phyloP scores from a whole-genome alignment of 2,888 invertebrate genomes.

The Orthonevra nobilis region DNA sequence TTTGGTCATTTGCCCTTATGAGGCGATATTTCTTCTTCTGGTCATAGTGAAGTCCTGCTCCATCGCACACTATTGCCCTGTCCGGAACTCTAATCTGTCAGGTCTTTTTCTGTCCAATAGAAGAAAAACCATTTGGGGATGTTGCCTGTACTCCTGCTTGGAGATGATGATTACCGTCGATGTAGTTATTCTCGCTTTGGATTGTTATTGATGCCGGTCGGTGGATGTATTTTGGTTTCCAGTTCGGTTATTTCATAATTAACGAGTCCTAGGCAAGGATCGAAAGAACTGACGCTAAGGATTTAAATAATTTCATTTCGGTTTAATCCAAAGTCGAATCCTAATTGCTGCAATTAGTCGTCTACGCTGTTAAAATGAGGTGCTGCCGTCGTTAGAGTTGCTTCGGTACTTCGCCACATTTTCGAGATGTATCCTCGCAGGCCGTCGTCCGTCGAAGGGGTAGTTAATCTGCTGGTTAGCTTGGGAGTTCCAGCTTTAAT shows the following conservation, averaged over 20 bases:
- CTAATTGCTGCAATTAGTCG: constrained; percentile 63
- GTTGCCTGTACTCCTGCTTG: neutral
- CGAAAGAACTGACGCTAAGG: constrained; percentile 25
- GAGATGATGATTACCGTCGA: neutral
- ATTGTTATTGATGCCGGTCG: constrained; percentile 22
- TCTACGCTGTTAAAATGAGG: constrained; percentile 25
- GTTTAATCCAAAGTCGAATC: constrained; percentile 58
- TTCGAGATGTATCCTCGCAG: neutral
- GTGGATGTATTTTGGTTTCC: constrained; percentile 43
- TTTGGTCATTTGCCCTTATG: constrained; percentile 30
- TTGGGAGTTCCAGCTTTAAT: constrained; percentile 9
- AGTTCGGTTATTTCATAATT: constrained; percentile 63
- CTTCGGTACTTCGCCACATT: constrained; percentile 11
- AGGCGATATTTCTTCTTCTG: constrained; percentile 36
- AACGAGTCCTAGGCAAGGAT: constrained; percentile 33
- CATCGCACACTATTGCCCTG: constrained; percentile 2
- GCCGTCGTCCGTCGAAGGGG: neutral
- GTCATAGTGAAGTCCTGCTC: neutral
- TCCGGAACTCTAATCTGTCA: constrained; percentile 26
- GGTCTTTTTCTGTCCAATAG: constrained; percentile 4
- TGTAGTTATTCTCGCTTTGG: neutral
- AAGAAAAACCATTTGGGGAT: constrained; percentile 1
- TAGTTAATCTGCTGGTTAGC: constrained; percentile 29
- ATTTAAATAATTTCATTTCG: constrained; percentile 62
- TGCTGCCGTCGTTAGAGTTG: constrained; percentile 27